Percentiles rank a stretch among this genome's conserved stretches.
Evolutionary conservation across 2,113 vertebrate genomes (phyloP).

Genomic region (Pseudolaguvia tuberculata): DNA sequence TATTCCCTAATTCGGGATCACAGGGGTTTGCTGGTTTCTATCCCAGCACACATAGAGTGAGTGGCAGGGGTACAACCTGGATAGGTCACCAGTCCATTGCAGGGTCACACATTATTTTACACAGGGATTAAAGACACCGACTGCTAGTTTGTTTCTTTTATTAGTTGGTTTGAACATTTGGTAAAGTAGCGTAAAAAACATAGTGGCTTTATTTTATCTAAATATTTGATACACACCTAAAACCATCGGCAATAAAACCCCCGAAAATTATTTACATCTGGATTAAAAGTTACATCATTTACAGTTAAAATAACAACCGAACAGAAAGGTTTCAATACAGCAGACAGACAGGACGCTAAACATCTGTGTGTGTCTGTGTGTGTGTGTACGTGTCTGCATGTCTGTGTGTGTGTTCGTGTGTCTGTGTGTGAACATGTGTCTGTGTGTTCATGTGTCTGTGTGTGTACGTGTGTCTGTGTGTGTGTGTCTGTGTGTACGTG

Average conservation of each 20-base stretch:
- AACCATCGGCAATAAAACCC: slow-evolving; percentile 55
- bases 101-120: no score
- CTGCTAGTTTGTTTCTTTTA: slow-evolving; percentile 43
- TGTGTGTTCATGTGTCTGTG: no score
- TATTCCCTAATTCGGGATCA: no score
- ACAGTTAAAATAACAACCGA: slow-evolving; percentile 28
- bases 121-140: not conserved
- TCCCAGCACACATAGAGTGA: no score
- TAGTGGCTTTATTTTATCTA: slow-evolving; percentile 58
- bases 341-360: not conserved
- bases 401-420: not conserved
- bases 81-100: no score
- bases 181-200: slow-evolving; percentile 58
- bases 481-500: no score
- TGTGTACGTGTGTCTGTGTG: no score
- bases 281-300: slow-evolving; percentile 55
- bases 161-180: slow-evolving; percentile 55
- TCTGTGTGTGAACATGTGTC: no score
- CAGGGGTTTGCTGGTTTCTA: no score
- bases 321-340: slow-evolving; percentile 12
- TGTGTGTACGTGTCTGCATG: not conserved
- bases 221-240: slow-evolving; percentile 55
- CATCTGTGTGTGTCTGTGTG: not conserved
- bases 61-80: no score
- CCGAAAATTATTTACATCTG: slow-evolving; percentile 54